phyloP scores from a whole-genome alignment of 2,113 vertebrate species.

The Sitta europaea region DNA sequence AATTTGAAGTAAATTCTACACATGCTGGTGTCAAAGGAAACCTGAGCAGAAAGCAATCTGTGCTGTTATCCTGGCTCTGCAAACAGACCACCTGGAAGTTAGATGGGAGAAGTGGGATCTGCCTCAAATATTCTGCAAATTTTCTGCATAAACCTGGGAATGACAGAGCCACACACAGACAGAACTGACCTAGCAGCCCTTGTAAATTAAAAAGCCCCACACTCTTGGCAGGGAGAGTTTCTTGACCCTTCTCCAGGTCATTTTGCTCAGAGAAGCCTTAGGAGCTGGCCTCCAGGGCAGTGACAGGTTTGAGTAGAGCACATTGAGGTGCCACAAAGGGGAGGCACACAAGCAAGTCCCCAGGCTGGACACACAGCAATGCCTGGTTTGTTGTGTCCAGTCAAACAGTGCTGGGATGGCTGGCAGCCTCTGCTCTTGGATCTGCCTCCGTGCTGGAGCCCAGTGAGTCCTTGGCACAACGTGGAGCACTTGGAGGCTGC shows the following conservation, averaged over 20 bases:
- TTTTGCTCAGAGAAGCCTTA: background rate
- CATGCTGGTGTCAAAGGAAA: background rate
- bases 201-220: background rate
- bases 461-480: background rate
- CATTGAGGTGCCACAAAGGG: background rate
- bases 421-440: background rate
- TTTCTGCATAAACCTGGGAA: background rate
- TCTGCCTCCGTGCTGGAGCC: background rate
- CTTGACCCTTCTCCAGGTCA: background rate
- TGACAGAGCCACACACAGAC: background rate
- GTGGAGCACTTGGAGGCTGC: background rate
- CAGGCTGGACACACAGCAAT: background rate
- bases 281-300: background rate
- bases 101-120: background rate
- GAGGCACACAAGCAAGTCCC: background rate
- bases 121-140: background rate
- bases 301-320: background rate
- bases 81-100: background rate
- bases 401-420: fast-evolving
- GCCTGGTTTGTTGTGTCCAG: background rate
- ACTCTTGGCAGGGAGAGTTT: background rate
- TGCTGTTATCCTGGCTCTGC: background rate
- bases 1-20: background rate
- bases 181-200: background rate
- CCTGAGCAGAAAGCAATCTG: background rate